phyloP scores from a whole-genome alignment of 2,797 vertebrate genomes.

The Sarcoramphus papa region DNA sequence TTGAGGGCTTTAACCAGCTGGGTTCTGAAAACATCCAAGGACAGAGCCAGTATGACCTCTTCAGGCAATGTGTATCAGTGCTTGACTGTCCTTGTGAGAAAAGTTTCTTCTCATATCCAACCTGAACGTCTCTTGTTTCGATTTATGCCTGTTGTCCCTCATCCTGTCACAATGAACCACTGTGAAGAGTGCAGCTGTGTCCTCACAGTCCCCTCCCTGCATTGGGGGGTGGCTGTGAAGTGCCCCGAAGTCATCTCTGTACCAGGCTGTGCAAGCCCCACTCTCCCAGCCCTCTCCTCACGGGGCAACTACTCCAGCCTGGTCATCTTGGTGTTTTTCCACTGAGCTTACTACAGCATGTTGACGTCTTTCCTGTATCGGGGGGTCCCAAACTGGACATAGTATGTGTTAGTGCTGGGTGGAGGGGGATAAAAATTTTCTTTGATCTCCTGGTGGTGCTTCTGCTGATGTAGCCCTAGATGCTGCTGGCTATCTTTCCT shows the following conservation, averaged over 20 bases:
- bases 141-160: not conserved
- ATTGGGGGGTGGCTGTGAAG: fast-evolving
- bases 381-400: fast-evolving
- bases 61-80: not conserved
- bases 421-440: not conserved
- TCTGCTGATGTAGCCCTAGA: not conserved
- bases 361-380: not conserved
- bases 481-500: not conserved
- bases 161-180: not conserved
- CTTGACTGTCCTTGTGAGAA: not conserved
- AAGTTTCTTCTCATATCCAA: not conserved
- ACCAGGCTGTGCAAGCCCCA: not conserved
- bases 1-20: not conserved
- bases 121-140: not conserved
- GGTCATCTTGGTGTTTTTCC: not conserved
- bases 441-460: not conserved
- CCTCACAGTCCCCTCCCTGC: not conserved
- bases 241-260: not conserved
- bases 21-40: not conserved
- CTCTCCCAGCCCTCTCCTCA: not conserved
- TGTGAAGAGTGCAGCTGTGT: not conserved
- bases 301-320: not conserved
- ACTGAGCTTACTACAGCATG: not conserved
- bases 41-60: not conserved
- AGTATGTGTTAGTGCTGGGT: not conserved